Evolutionary conservation across 2,888 invertebrate genomes (phyloP).

Genomic region (Schizaphis graminum): DNA sequence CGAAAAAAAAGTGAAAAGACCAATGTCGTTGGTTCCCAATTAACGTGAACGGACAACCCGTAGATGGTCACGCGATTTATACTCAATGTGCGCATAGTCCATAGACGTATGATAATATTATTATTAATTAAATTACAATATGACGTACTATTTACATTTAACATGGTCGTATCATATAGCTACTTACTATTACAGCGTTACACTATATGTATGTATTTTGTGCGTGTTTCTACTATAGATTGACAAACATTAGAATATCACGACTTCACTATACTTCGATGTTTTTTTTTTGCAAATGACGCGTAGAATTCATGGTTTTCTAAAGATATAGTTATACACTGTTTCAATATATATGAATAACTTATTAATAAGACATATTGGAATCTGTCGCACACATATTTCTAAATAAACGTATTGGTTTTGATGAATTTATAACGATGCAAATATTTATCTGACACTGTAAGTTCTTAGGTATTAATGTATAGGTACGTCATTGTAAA

Average conservation of each 20-base stretch:
- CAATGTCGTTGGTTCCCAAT: slow-evolving; percentile 24
- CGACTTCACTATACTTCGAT: neutral
- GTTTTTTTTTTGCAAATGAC: neutral
- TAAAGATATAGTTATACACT: neutral
- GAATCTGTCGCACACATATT: neutral
- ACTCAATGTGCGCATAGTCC: neutral
- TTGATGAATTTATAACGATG: neutral
- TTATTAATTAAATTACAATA: neutral
- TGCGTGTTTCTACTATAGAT: neutral
- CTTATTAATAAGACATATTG: neutral
- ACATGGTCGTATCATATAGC: neutral
- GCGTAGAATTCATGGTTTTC: neutral
- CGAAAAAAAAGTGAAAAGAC: slow-evolving; percentile 36
- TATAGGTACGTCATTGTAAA: neutral
- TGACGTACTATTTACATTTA: neutral
- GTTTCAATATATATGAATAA: neutral
- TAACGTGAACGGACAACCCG: slow-evolving; percentile 2
- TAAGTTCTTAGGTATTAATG: neutral
- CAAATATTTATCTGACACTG: neutral
- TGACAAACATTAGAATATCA: neutral
- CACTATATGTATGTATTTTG: neutral
- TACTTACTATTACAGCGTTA: neutral
- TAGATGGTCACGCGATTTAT: slow-evolving; percentile 35
- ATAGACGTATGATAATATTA: slow-evolving; percentile 18
- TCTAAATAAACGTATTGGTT: neutral